Conservation (phyloP, 1,140 invertebrate species). For the Anastatus disparis region DNA sequence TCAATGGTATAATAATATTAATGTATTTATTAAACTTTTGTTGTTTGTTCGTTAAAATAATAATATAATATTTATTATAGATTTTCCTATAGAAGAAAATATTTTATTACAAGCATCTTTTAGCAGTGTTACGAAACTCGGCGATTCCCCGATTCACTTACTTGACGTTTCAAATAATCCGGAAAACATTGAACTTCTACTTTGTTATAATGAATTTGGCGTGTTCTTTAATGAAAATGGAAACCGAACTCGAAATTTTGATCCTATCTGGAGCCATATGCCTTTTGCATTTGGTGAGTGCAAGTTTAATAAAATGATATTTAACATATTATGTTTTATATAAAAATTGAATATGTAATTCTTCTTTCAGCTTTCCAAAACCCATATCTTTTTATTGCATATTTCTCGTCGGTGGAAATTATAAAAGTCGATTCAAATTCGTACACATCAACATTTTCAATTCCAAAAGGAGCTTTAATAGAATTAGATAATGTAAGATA, state of each 20-base stretch:
- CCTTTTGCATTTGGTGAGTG: slow-evolving; percentile 80
- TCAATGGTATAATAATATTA: no score
- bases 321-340: no score
- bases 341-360: no score
- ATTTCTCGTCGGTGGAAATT: slow-evolving; percentile 76
- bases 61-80: slow-evolving; percentile 44
- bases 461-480: slow-evolving; percentile 60
- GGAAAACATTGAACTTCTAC: slow-evolving; percentile 76
- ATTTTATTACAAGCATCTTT: slow-evolving; percentile 59
- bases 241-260: slow-evolving; percentile 76
- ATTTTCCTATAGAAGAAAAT: slow-evolving; percentile 62
- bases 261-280: slow-evolving; percentile 85
- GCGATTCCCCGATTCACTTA: slow-evolving; percentile 61
- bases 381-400: slow-evolving; percentile 83
- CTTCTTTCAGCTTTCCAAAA: slow-evolving; percentile 72
- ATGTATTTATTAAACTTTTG: no score
- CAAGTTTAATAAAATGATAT: slow-evolving; percentile 23
- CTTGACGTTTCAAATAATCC: slow-evolving; percentile 57
- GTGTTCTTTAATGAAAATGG: slow-evolving; percentile 88
- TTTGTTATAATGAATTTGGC: slow-evolving; percentile 89
- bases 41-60: background rate
- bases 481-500: slow-evolving; percentile 70
- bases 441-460: slow-evolving; percentile 52
- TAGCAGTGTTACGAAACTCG: slow-evolving; percentile 56
- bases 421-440: slow-evolving; percentile 64